These are phyloP conservation scores for Echinarachnius parma DNA, from an alignment of 53 echinoderm and acorn worm genomes.

Conservation along the genomic window DNA sequence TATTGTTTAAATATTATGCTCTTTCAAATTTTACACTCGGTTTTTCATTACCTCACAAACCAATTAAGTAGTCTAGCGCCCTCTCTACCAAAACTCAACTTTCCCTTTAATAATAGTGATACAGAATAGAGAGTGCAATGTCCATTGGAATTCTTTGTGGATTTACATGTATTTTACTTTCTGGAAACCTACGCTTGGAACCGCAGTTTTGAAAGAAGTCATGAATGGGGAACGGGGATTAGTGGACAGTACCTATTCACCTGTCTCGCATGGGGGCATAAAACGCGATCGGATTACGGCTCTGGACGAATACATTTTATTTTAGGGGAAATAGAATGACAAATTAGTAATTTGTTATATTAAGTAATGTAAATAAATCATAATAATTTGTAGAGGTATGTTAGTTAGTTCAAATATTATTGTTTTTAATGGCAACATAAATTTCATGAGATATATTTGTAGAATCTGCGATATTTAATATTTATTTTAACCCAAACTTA, in stretches of 20 bases:
- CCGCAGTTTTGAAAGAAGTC: conserved; percentile 20
- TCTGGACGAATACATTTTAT: conserved; percentile 14
- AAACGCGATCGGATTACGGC: conserved; percentile 32
- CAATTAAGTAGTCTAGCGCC: too few relatives aligned
- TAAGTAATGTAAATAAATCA: neutral
- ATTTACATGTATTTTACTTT: conserved; percentile 41
- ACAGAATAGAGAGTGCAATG: conserved; percentile 20
- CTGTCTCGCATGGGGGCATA: conserved; percentile 22
- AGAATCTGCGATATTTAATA: too few relatives aligned
- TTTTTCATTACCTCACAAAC: too few relatives aligned
- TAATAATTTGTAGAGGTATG: neutral
- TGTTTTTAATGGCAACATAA: too few relatives aligned
- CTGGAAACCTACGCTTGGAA: conserved; percentile 25
- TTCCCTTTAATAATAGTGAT: too few relatives aligned
- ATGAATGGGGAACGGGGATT: conserved; percentile 20
- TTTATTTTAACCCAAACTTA: too few relatives aligned
- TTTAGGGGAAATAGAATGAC: neutral
- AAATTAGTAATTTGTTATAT: neutral
- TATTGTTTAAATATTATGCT: too few relatives aligned
- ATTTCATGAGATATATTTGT: too few relatives aligned
- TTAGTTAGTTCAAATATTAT: neutral
- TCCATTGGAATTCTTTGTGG: conserved; percentile 41
- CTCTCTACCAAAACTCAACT: too few relatives aligned
- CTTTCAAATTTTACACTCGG: too few relatives aligned
- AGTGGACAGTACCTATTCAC: conserved; percentile 31